These are phyloP conservation scores for Phrynosoma blainvillii DNA, from an alignment of 2,113 vertebrate species.

Conservation along the genomic window DNA sequence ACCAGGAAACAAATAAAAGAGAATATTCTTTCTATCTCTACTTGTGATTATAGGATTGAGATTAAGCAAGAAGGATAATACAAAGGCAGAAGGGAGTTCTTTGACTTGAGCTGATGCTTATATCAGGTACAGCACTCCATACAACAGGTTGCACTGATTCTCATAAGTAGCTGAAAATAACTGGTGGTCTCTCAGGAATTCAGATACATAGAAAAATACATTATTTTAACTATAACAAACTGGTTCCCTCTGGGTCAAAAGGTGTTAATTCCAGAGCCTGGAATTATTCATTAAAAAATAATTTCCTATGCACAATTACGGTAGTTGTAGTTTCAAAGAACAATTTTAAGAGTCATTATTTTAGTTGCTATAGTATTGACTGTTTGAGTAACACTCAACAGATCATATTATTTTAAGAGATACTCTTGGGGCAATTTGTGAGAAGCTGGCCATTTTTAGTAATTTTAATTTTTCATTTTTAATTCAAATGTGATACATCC, in stretches of 20 bases:
- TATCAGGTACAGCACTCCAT: background rate
- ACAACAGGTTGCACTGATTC: background rate
- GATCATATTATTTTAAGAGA: background rate
- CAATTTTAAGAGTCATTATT: background rate
- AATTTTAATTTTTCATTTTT: background rate
- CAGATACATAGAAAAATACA: no score
- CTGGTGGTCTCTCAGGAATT: background rate
- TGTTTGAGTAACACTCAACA: background rate
- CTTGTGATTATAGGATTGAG: background rate
- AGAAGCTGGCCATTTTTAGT: background rate
- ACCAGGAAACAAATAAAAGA: no score
- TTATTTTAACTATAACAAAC: background rate
- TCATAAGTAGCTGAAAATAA: background rate
- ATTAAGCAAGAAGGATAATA: background rate
- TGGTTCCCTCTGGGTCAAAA: background rate
- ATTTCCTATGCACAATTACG: background rate
- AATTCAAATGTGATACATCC: background rate
- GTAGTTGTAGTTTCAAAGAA: background rate
- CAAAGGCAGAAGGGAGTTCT: background rate
- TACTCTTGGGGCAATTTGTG: background rate
- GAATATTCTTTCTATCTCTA: no score
- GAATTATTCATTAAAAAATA: background rate
- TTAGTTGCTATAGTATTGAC: background rate
- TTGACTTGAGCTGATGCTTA: background rate
- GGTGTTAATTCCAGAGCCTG: background rate